These are phyloP conservation scores for Drosophila punjabiensis DNA, from an alignment of 1,140 invertebrate genomes.

Conservation along the genomic window DNA sequence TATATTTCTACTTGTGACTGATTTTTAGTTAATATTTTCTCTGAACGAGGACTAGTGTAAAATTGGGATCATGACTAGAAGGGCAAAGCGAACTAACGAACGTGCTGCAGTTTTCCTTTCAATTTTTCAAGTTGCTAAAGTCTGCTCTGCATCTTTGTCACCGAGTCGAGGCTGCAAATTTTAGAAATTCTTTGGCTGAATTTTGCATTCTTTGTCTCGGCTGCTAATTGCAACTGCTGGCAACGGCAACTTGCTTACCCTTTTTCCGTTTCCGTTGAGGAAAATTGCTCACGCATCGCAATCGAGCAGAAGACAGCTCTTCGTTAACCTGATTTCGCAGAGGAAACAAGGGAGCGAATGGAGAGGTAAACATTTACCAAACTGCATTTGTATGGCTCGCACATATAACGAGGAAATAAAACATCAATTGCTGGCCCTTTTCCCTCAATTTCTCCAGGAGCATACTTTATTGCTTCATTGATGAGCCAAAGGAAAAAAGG, in stretches of 20 bases:
- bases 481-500: slow-evolving; percentile 39
- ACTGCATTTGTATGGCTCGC: slow-evolving; percentile 36
- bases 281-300: slow-evolving; percentile 16
- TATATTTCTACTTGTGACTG: too few species aligned
- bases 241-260: not conserved
- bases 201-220: not conserved
- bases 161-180: slow-evolving; percentile 9
- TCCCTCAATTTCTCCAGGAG: slow-evolving; percentile 13
- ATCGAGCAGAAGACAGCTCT: slow-evolving; percentile 5
- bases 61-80: slow-evolving; percentile 20
- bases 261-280: slow-evolving; percentile 5
- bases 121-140: slow-evolving; percentile 46
- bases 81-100: slow-evolving; percentile 45
- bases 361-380: slow-evolving; percentile 23
- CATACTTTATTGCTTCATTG: slow-evolving; percentile 43
- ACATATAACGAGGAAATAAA: slow-evolving; percentile 40
- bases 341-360: slow-evolving; percentile 27
- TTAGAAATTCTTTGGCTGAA: slow-evolving; percentile 21
- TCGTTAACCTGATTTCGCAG: slow-evolving; percentile 49
- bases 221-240: slow-evolving; percentile 44
- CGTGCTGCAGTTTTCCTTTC: slow-evolving; percentile 45
- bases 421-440: slow-evolving; percentile 33
- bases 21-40: too few species aligned
- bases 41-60: not conserved
- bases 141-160: not conserved